Conservation (phyloP, 2,113 vertebrate species). For the Turnix velox region DNA sequence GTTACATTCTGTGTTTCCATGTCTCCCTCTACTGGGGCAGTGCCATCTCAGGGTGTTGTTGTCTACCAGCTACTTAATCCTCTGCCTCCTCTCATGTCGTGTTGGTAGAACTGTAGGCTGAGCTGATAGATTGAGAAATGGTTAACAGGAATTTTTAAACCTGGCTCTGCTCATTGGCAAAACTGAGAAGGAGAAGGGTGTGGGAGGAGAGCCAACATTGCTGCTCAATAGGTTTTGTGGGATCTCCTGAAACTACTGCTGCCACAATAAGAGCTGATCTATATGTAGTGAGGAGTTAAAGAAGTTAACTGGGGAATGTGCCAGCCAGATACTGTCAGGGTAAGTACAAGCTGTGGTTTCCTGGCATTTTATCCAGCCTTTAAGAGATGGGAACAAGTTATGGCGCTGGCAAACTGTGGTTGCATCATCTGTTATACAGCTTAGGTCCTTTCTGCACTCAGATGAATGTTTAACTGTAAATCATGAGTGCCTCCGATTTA, state of each 20-base stretch:
- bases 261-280: not conserved
- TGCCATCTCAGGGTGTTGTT: accelerated
- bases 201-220: not conserved
- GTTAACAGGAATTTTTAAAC: not conserved
- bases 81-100: not conserved
- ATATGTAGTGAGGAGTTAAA: not conserved
- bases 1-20: not conserved
- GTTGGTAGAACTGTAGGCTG: not conserved
- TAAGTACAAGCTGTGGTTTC: not conserved
- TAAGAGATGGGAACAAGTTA: not conserved
- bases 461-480: not conserved
- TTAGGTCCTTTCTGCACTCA: not conserved
- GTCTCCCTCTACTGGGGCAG: not conserved
- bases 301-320: not conserved
- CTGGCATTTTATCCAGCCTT: accelerated
- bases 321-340: not conserved
- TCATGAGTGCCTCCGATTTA: conserved; percentile 25
- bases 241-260: not conserved
- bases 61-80: not conserved
- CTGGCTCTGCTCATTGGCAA: not conserved
- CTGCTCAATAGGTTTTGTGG: not conserved
- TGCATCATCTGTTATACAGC: not conserved
- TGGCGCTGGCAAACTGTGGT: accelerated
- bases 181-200: not conserved
- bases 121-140: not conserved